Base-by-base conservation (phyloP, 53 echinoderm and acorn worm genomes). In the Holothuria scabra region DNA sequence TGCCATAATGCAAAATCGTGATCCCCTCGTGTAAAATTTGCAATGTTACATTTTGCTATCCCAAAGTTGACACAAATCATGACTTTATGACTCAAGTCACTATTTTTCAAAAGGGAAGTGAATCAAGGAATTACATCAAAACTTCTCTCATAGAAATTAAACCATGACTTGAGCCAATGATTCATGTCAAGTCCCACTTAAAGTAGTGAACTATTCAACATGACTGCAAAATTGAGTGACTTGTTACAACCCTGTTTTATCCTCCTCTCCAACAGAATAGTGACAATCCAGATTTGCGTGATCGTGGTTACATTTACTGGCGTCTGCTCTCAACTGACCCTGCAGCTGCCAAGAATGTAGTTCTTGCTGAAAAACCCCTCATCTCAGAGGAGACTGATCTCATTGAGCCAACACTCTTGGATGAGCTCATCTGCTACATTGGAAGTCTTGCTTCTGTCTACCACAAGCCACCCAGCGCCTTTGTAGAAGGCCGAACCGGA, bases 271-370 rank as follows among this genome's bases (percentile, higher is more conserved):
- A 4, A 35, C 90, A 96, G 97, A 93, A 96, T 80, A 93, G 97
- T 46, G 97, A 96, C 89, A 96, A 96, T 76, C 97, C 97, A 44
- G 97, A 96, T 66, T 74, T 96, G 65, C 93, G 97, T 62, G 97
- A 96, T 68, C 91, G 97, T 72, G 97, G 97, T 37, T 96, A 93
- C 92, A 96, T 96, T 67, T 96, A 96, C 93, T 96, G 97, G 97
- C 90, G 97, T 55, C 90, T 96, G 48, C 87, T 96, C 59, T 96
- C 97, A 12, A 96, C 97, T 2, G 97, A 96, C 60, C 97, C 97
- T 0, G 97, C 94, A 2, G 97, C 97, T 0, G 97, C 97, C 57
- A 96, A 96, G 90, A 93, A 96, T 18, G 97, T 96, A 2, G 97
- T 96, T 10, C 88, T 96, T 12, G 97, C 97, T 58, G 94, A 96